Evolutionary conservation across 2,888 invertebrate genomes (phyloP).

Genomic region (Trachelus iudaicus): DNA sequence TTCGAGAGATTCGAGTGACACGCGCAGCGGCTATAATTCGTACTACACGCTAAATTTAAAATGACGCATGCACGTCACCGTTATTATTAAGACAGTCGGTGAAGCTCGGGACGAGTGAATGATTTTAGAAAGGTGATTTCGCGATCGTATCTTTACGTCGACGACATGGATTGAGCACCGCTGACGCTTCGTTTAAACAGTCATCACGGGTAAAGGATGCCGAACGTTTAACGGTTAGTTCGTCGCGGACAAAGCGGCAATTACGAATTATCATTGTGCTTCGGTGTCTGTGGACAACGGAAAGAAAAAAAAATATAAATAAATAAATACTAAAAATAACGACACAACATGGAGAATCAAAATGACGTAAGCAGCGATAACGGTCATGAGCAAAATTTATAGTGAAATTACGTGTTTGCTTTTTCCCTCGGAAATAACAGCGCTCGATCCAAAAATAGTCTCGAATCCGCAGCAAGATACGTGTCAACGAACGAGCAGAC

Average conservation of each 20-base stretch:
- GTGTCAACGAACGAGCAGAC: neutral
- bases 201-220: neutral
- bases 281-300: neutral
- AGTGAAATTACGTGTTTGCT: too few relatives aligned
- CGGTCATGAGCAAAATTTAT: too few relatives aligned
- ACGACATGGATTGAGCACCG: neutral
- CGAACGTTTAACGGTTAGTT: neutral
- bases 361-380: too few relatives aligned
- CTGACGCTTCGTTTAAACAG: neutral
- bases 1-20: neutral
- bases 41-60: neutral
- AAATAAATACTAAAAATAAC: too few relatives aligned
- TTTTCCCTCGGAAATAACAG: too few relatives aligned
- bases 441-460: neutral
- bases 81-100: constrained; percentile 3
- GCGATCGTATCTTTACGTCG: neutral
- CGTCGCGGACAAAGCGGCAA: neutral
- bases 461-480: neutral
- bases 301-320: too few relatives aligned
- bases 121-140: constrained; percentile 5
- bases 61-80: neutral
- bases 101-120: neutral
- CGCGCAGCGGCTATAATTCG: neutral
- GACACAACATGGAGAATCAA: too few relatives aligned
- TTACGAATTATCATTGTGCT: neutral